Evolutionary conservation across 1,140 invertebrate genomes (phyloP), one percentile per base, ranked within the genome.

Genomic region (Drosophila kepulauana): DNA sequence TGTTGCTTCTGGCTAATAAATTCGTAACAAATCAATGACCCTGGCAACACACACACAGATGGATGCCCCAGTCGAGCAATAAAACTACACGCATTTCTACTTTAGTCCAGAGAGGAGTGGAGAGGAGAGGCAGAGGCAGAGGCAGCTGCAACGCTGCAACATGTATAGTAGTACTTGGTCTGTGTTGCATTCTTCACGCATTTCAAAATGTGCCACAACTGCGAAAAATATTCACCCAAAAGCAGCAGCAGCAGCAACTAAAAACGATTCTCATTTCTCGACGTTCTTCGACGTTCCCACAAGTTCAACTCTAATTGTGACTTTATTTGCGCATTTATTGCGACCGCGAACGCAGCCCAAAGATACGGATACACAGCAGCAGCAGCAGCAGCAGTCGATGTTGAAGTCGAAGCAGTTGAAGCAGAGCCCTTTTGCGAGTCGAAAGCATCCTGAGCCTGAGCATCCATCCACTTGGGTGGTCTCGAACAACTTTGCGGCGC

Each of bases 401-500:
- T 86, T 81, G 58, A 72, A 77, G 67, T n/a, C 38, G 33, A 5
- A 33, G 35, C 41, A 13, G 5, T n/a, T 41, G 73, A 72, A 77
- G 35, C 76, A 25, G 35, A 61, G 65, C 33, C 28, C 63, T 64
- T 41, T 57, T 51, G 35, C 41, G 57, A 43, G 11, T 61, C 46
- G 20, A 11, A 46, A 46, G 71, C 74, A 68, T 71, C 69, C 69
- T 73, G 66, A 78, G 76, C 78, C 78, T 45, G 66, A 78, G 76
- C 78, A 75, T 45, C 61, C 75, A 33, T 91, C 87, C 52, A 82
- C 91, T 91, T 92, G 91, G 91, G 91, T 92, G 91, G 91, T 92
- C 91, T 92, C 91, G 91, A 92, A 92, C 91, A 90, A 82, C 77
- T 80, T 76, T 79, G 91, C 91, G 91, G 91, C 91, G 87, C 84